Base-by-base conservation (phyloP, 2,888 invertebrate species). In the Tholera decimalis region DNA sequence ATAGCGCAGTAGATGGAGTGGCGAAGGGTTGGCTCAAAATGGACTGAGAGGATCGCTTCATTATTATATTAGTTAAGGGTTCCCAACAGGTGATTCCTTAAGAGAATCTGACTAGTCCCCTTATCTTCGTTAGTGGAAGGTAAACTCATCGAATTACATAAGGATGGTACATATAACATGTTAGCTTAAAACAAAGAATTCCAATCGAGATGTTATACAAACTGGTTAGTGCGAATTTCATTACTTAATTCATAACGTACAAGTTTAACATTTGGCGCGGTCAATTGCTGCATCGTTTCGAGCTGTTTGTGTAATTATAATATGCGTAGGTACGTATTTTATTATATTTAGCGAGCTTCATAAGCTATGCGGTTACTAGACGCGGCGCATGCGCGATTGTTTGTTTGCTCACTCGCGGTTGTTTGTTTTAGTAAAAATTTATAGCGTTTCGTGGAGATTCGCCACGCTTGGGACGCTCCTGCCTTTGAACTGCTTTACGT, bases 371-470 rank as follows among this genome's bases (percentile, higher is more conserved):
- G 83, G 70, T 79, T 73, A 68, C 73, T 71, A 76, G 75, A 77
- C 73, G 68, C 66, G 74, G 81, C 88, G 88, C 89, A 88, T 88
- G 89, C 86, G 88, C 83, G 65, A 50, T 79, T 66, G 89, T 92
- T 91, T 92, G 90, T 91, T 89, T 89, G 84, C 81, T 79, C 87
- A 83, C 80, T 84, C 85, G 74, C 77, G 84, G 84, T 79, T 92
- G 92, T 93, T 93, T 93, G 91, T 91, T 92, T 92, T 91, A 90
- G 86, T 90, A 92, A 92, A 92, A 93, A 92, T 89, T 89, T 91
- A 91, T 90, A 86, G 89, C 89, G 87, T 85, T 90, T 86, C 86
- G 87, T 83, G 80, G 85, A 89, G 89, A 89, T 89, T 88, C 84
- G 81, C 85, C 83, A 83, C 85, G 83, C 82, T 83, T 83, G 77